Base-by-base conservation (phyloP, 2,888 invertebrate genomes). In the Athalia cordata region DNA sequence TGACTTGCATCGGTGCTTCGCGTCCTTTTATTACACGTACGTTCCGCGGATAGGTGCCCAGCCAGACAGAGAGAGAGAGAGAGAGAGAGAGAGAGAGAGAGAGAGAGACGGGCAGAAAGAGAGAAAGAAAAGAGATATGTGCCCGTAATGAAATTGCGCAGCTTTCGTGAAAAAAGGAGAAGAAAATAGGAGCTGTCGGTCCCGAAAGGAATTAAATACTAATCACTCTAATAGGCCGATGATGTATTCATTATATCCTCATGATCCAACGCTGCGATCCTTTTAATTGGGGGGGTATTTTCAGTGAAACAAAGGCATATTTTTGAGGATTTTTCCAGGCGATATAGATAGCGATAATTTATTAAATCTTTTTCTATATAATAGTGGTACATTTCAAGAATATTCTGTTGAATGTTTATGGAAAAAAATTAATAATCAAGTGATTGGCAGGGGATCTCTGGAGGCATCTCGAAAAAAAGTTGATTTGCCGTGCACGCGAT, bases 381-480 rank as follows among this genome's bases (percentile, higher is more conserved):
- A 29, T 29, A 29, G 29, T 29, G 29, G 29, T 0, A 29, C 29
- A 29, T 29, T 29, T 29, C 29, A 2, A 29, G 57, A 59, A 1
- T 61, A 76, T 76, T 49, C 45, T 3, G 45, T 64, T 47, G 43
- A 76, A 76, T 65, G 47, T 70, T 52, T 47, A 66, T 61, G 0
- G 11, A 43, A 78, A 65, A 78, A 76, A 64, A 75, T 75, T 29
- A 43, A 78, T 75, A 76, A 62, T 55, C n/a, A 52, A 76, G 76
- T 59, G 66, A 67, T 49, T 79, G 79, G 66, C 77, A 66, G 66
- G 43, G 70, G 76, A 79, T 79, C 76, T 79, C 76, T 67, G 61
- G 66, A 77, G 77, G 76, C 66, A 67, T 61, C 79, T 67, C 67
- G 79, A 47, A 59, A 79, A 79, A 79, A 79, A 78, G 57, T 45